Conservation (phyloP, 2,888 invertebrate species). For the Eustalomyia histrio region DNA sequence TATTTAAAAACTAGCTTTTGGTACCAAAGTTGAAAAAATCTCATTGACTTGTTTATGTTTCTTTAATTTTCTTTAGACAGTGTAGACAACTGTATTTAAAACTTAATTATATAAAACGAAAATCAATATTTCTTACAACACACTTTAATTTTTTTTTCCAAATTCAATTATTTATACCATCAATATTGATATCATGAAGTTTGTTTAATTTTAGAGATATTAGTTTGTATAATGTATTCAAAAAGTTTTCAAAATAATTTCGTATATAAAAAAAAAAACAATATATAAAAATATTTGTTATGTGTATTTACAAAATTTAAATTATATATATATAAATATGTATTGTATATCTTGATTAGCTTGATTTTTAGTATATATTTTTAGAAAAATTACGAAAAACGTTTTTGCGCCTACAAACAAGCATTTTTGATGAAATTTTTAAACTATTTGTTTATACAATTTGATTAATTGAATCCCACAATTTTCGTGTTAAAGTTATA, state of each 20-base stretch:
- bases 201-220: constrained; percentile 66
- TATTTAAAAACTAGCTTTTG: constrained; percentile 37
- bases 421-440: not conserved
- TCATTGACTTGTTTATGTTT: constrained; percentile 65
- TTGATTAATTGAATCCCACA: no score
- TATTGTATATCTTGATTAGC: constrained; percentile 31
- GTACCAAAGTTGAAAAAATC: constrained; percentile 33
- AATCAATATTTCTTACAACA: constrained; percentile 51
- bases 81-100: constrained; percentile 36
- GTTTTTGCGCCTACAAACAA: not conserved
- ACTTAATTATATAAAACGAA: constrained; percentile 2
- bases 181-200: constrained; percentile 51
- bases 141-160: constrained; percentile 33
- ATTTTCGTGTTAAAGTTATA: no score
- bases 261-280: not conserved
- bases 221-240: constrained; percentile 63
- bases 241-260: constrained; percentile 25
- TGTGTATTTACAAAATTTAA: constrained; percentile 48
- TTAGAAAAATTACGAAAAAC: not conserved
- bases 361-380: constrained; percentile 38
- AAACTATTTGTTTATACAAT: not conserved
- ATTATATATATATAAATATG: constrained; percentile 7
- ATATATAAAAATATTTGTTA: constrained; percentile 49
- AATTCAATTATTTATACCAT: constrained; percentile 29
- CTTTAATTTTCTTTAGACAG: constrained; percentile 44